Percentiles rank a stretch among this genome's conserved stretches.
These are phyloP conservation scores for Helicolenus hilgendorfi DNA, from an alignment of 2,797 vertebrate genomes.

Conservation along the genomic window DNA sequence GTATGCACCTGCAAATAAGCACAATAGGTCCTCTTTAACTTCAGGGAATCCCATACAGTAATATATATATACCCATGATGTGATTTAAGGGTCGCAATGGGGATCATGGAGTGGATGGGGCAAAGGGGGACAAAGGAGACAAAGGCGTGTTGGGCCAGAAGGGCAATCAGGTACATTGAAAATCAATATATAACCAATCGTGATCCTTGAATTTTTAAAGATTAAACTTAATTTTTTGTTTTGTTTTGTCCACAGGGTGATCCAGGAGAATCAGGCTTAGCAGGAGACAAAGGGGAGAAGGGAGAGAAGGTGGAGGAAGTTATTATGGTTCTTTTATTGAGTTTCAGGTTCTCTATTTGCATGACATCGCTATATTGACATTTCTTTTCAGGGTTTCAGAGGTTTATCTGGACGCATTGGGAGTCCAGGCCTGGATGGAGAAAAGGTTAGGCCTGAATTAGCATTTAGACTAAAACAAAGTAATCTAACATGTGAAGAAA, in stretches of 20 bases:
- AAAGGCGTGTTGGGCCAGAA: conserved; percentile 90
- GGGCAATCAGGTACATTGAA: conserved; percentile 86
- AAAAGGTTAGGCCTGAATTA: conserved; percentile 82
- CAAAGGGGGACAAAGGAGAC: conserved; percentile 93
- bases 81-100: conserved; percentile 90
- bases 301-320: conserved; percentile 90
- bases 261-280: conserved; percentile 88
- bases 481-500: neutral
- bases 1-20: neutral
- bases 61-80: neutral
- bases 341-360: neutral
- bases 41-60: neutral
- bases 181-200: neutral
- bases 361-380: neutral
- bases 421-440: conserved; percentile 84
- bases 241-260: conserved; percentile 84
- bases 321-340: neutral
- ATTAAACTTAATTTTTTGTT: neutral
- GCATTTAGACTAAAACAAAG: neutral
- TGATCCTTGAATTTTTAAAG: neutral
- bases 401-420: conserved; percentile 91
- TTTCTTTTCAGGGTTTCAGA: conserved; percentile 87
- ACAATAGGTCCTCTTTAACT: neutral
- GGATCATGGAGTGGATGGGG: conserved; percentile 89
- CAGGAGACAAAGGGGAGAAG: conserved; percentile 90